Base-by-base conservation (phyloP, 1,140 invertebrate species). In the Cydia pomonella region DNA sequence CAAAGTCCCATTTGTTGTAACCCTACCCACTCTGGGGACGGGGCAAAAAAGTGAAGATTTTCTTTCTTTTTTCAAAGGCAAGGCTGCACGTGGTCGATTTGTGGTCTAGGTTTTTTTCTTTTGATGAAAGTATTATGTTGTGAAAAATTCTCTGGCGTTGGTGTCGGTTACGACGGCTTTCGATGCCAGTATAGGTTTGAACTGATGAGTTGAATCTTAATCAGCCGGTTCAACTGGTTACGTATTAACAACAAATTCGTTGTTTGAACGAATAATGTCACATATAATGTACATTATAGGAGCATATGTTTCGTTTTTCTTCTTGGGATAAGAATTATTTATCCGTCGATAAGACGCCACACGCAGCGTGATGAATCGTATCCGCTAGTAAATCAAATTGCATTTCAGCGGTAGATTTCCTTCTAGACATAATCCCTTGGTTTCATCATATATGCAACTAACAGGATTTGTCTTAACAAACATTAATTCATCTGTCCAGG, bases 41-140 rank as follows among this genome's bases (percentile, higher is more conserved):
- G 76, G 80, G 76, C 82, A 87, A 89, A 88, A 91, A 90, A 87
- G 73, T 82, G 79, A 80, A 84, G 82, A 86, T 82, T 85, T 86
- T 87, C 82, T 81, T 84, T 84, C 82, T 89, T 87, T 86, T 89
- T 87, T 84, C 76, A 76, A 84, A 79, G 83, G 74, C 79, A 83
- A 78, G 82, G 80, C 78, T 92, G 91, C 89, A 92, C 91, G 91
- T 92, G 91, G 88, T 91, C 80, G 88, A 84, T 81, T 88, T 91
- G 91, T 90, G 91, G 89, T 90, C 84, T 82, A 86, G 75, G 75
- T 85, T 87, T 90, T 92, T 89, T 87, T 76, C 77, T 82, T 90
- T 84, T 84, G 82, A 89, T 77, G 82, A 88, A 91, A 90, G 87
- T 90, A 88, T 90, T 87, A 90, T 85, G 80, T 85, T 88, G 81